Evolutionary conservation across 2,888 invertebrate species (phyloP).

Genomic region (Unio pictorum): DNA sequence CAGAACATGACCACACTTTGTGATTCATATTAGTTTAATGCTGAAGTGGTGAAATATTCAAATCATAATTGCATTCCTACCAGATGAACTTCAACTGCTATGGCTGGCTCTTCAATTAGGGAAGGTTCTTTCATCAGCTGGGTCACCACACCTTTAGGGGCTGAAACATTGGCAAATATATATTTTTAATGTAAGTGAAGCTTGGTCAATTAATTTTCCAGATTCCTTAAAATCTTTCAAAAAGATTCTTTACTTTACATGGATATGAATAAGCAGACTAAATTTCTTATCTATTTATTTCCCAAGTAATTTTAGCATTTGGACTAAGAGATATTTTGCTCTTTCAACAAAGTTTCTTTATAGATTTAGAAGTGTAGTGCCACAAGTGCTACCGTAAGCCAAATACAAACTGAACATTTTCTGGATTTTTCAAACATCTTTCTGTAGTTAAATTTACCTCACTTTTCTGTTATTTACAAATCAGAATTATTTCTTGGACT

Average conservation of each 20-base stretch:
- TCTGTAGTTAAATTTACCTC: no score
- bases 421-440: no score
- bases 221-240: neutral
- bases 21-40: neutral
- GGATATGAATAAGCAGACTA: neutral
- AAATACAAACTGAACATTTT: no score
- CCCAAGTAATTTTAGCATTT: no score
- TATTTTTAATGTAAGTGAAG: neutral
- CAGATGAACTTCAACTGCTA: conserved; percentile 84
- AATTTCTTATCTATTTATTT: no score
- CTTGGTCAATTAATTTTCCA: neutral
- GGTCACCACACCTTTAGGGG: conserved; percentile 71
- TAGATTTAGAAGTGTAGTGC: no score
- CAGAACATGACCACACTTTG: no score
- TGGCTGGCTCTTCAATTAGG: conserved; percentile 80
- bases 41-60: neutral
- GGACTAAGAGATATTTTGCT: no score
- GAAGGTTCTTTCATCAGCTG: conserved; percentile 79
- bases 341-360: no score
- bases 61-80: conserved; percentile 72
- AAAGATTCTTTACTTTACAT: neutral
- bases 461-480: no score
- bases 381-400: no score
- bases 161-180: conserved; percentile 68
- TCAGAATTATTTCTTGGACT: no score